A percentile compares a stretch with the other conserved stretches of the same genome.
Conservation (phyloP, 2,797 vertebrate species). For the Notolabrus celidotus region DNA sequence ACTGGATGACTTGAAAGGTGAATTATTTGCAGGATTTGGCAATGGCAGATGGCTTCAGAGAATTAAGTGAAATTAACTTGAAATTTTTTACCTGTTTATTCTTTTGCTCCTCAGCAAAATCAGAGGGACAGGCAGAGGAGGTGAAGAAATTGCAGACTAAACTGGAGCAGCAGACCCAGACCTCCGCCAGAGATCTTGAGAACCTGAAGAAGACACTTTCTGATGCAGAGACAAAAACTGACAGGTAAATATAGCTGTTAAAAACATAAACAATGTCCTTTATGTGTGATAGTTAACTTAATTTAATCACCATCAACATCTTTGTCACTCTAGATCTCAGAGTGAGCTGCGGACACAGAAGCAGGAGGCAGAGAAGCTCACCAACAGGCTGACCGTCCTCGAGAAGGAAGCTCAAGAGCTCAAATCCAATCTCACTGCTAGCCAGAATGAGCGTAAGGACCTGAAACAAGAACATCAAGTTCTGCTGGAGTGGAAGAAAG, state of each 20-base stretch:
- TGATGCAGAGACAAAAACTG: slow-evolving; percentile 86
- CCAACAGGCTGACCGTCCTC: slow-evolving; percentile 68
- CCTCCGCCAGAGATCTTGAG: slow-evolving; percentile 77
- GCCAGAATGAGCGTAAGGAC: slow-evolving; percentile 84
- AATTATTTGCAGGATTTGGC: background rate
- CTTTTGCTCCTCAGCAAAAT: slow-evolving; percentile 83
- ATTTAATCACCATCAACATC: background rate
- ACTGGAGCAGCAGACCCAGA: slow-evolving; percentile 83
- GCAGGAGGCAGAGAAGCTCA: slow-evolving; percentile 84
- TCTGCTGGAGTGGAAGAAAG: slow-evolving; percentile 88
- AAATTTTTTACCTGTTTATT: background rate
- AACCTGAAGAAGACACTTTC: slow-evolving; percentile 83
- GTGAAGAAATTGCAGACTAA: slow-evolving; percentile 87
- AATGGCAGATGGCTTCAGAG: background rate
- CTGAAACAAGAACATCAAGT: slow-evolving; percentile 80
- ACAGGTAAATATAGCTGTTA: slow-evolving; percentile 64
- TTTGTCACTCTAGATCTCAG: slow-evolving; percentile 67
- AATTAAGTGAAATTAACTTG: background rate
- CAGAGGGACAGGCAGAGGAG: slow-evolving; percentile 80
- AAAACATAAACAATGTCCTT: background rate
- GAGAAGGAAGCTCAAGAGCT: slow-evolving; percentile 84
- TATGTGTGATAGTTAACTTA: background rate
- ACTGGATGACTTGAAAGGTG: slow-evolving; percentile 90
- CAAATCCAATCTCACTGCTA: slow-evolving; percentile 72
- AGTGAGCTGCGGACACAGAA: slow-evolving; percentile 87